Percentiles rank a stretch among this genome's conserved stretches.
Evolutionary conservation across 2,113 vertebrate species (phyloP).

Genomic region (Gymnorhina tibicen): DNA sequence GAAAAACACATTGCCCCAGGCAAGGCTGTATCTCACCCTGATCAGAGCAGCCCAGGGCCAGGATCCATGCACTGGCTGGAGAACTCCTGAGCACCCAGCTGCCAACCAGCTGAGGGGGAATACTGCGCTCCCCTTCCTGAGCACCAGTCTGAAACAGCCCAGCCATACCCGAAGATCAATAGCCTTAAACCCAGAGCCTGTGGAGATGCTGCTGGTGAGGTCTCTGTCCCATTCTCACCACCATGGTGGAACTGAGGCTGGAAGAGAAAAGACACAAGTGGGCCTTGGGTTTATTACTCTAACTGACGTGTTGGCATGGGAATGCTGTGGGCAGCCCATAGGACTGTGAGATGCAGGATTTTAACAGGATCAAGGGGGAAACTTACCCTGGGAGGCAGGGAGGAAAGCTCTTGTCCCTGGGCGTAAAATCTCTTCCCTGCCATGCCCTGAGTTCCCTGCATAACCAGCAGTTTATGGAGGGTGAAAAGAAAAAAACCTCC

Average conservation of each 20-base stretch:
- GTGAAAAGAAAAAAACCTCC: background rate
- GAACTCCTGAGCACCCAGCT: background rate
- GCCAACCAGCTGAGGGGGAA: background rate
- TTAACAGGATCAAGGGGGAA: background rate
- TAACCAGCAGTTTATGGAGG: background rate
- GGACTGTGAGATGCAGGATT: background rate
- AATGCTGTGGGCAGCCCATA: background rate
- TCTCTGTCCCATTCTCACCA: background rate
- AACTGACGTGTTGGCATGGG: rapidly evolving
- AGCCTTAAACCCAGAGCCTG: background rate
- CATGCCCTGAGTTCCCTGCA: background rate
- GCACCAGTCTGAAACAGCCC: background rate
- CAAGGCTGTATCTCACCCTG: background rate
- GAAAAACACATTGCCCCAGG: background rate
- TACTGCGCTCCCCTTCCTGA: background rate
- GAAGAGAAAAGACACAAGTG: background rate
- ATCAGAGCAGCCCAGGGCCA: background rate
- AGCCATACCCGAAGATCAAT: background rate
- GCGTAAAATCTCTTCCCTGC: background rate
- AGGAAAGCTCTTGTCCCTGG: background rate
- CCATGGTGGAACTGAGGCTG: background rate
- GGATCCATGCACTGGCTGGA: background rate
- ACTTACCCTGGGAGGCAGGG: background rate
- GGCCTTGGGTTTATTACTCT: background rate
- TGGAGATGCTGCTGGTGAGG: background rate